Evolutionary conservation across 2,797 vertebrate species (phyloP).

Genomic region (Syndactyla subalaris): DNA sequence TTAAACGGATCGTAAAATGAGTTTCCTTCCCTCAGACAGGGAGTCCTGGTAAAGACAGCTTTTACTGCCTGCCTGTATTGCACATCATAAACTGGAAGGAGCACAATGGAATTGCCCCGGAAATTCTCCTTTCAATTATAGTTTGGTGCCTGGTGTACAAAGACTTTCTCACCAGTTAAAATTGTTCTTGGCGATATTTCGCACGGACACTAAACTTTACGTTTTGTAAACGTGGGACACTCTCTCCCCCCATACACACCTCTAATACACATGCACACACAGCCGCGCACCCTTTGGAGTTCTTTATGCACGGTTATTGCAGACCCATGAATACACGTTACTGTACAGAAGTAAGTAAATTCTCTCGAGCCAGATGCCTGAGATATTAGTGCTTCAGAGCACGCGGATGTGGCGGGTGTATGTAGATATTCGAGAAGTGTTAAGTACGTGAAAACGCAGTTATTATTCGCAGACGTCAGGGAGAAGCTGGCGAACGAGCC

Average conservation of each 20-base stretch:
- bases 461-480: not conserved
- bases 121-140: slow-evolving; percentile 83
- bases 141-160: slow-evolving; percentile 78
- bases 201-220: slow-evolving; percentile 59
- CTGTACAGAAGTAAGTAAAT: slow-evolving; percentile 1
- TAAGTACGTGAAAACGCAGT: not conserved
- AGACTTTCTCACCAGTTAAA: slow-evolving; percentile 75
- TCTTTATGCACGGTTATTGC: not conserved
- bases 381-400: not conserved
- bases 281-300: not conserved
- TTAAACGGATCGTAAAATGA: slow-evolving; percentile 78
- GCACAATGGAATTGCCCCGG: slow-evolving; percentile 83
- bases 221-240: slow-evolving; percentile 8
- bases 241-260: not conserved
- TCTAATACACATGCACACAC: not conserved
- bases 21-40: slow-evolving; percentile 70
- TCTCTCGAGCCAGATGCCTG: not conserved
- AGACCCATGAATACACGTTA: not conserved
- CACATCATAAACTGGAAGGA: slow-evolving; percentile 83
- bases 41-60: slow-evolving; percentile 71
- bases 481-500: not conserved
- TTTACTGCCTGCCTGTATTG: slow-evolving; percentile 83
- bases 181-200: slow-evolving; percentile 56
- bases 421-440: slow-evolving; percentile 4
- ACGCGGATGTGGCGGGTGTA: not conserved